A percentile compares a stretch with the other conserved stretches of the same genome.
Evolutionary conservation across 2,113 vertebrate genomes (phyloP).

Genomic region (Carassius auratus): DNA sequence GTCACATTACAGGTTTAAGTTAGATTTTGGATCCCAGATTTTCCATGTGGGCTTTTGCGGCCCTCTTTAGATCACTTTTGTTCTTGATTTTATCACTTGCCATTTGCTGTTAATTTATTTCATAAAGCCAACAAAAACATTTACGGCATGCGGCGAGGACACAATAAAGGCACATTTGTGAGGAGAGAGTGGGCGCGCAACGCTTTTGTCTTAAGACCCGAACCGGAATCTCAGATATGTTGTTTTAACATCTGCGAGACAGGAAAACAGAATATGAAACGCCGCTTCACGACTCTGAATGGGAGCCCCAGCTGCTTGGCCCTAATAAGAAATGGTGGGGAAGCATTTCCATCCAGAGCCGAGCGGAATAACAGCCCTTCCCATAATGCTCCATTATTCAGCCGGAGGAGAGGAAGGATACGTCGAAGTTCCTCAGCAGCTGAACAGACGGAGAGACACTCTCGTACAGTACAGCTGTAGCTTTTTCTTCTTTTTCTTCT

Average conservation of each 20-base stretch:
- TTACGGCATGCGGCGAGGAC: constrained; percentile 42
- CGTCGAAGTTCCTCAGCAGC: constrained; percentile 43
- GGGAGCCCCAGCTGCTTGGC: constrained; percentile 64
- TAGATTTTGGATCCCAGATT: background rate
- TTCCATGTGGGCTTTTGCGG: background rate
- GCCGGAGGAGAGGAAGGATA: constrained; percentile 41
- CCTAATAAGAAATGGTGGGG: constrained; percentile 53
- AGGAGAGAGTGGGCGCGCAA: constrained; percentile 7
- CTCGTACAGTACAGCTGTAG: constrained; percentile 55
- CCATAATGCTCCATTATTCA: constrained; percentile 46
- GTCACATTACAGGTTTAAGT: background rate
- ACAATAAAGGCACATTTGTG: constrained; percentile 55
- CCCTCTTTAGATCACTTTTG: constrained; percentile 19
- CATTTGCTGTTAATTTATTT: constrained; percentile 35
- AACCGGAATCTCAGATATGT: constrained; percentile 57
- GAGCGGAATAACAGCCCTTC: constrained; percentile 37
- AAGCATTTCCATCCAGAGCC: constrained; percentile 45
- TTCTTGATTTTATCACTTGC: constrained; percentile 17
- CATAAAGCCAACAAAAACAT: constrained; percentile 42
- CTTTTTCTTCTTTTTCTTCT: constrained; percentile 37
- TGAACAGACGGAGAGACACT: constrained; percentile 50
- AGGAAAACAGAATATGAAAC: constrained; percentile 63
- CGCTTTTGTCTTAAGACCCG: constrained; percentile 50
- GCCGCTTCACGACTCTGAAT: constrained; percentile 56
- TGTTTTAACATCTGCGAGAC: constrained; percentile 69